Percentiles rank a stretch among this genome's conserved stretches.
These are phyloP conservation scores for Lucilia sericata DNA, from an alignment of 1,140 invertebrate species.

Conservation along the genomic window DNA sequence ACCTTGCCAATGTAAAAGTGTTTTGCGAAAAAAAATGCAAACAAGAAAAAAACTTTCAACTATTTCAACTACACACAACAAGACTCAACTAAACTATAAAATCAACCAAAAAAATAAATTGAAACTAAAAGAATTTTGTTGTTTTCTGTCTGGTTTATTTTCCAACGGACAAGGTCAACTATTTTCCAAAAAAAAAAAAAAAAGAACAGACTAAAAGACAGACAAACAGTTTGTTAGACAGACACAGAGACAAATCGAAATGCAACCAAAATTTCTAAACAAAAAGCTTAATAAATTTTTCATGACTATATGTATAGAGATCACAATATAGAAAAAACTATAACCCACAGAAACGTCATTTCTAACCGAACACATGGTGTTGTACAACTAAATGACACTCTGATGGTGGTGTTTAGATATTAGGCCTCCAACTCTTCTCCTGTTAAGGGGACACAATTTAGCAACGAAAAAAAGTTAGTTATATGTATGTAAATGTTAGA, in stretches of 20 bases:
- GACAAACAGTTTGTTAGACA: neutral
- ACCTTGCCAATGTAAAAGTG: slow-evolving; percentile 27
- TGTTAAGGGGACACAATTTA: neutral
- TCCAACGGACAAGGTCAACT: slow-evolving; percentile 36
- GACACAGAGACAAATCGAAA: neutral
- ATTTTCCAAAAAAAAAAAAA: neutral
- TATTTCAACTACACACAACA: neutral
- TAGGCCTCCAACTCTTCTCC: neutral
- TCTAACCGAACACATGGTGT: neutral
- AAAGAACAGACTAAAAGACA: neutral
- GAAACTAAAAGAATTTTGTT: neutral
- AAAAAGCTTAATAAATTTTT: neutral
- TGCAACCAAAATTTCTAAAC: neutral
- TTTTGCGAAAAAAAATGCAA: neutral
- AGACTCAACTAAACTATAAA: slow-evolving; percentile 1
- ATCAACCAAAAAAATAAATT: slow-evolving; percentile 8
- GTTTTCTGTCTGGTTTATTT: neutral
- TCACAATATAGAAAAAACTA: neutral
- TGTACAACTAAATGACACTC: neutral
- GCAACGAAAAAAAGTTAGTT: neutral
- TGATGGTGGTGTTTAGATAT: neutral
- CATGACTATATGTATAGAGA: neutral
- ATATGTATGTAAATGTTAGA: neutral
- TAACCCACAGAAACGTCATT: neutral
- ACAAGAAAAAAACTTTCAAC: neutral